Conservation (phyloP, 1,140 invertebrate species). For the Caenorhabditis tropicalis region DNA sequence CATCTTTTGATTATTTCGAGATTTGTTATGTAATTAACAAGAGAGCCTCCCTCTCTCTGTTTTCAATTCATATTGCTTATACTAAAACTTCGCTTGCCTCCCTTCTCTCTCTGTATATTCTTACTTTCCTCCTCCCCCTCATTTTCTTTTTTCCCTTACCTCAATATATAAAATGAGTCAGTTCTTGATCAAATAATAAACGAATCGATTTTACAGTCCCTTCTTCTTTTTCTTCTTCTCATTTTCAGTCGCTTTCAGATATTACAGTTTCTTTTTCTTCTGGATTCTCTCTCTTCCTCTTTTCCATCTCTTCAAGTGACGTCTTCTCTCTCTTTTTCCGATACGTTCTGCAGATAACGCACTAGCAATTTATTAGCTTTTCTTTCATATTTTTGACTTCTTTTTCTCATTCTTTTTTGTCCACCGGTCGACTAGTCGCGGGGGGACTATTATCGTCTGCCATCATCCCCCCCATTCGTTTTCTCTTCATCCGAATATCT, state of each 20-base stretch:
- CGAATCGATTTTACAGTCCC: constrained; percentile 27
- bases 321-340: background rate
- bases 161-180: constrained; percentile 40
- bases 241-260: background rate
- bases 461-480: background rate
- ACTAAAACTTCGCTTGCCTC: background rate
- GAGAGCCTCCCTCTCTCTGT: background rate
- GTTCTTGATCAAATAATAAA: constrained; percentile 34
- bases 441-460: constrained; percentile 12
- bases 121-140: background rate
- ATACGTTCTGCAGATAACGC: constrained; percentile 43
- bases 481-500: background rate
- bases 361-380: constrained; percentile 45
- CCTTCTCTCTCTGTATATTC: background rate
- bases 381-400: constrained; percentile 10
- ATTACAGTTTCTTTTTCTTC: background rate
- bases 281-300: background rate
- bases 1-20: no score
- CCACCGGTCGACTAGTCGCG: background rate
- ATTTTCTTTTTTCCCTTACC: constrained; percentile 25
- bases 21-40: no score
- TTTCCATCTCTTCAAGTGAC: background rate
- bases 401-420: background rate
- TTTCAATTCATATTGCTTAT: background rate
- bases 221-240: background rate